These are phyloP conservation scores for Ganaspis sp. DNA, from an alignment of 1,140 invertebrate genomes.

Conservation along the genomic window DNA sequence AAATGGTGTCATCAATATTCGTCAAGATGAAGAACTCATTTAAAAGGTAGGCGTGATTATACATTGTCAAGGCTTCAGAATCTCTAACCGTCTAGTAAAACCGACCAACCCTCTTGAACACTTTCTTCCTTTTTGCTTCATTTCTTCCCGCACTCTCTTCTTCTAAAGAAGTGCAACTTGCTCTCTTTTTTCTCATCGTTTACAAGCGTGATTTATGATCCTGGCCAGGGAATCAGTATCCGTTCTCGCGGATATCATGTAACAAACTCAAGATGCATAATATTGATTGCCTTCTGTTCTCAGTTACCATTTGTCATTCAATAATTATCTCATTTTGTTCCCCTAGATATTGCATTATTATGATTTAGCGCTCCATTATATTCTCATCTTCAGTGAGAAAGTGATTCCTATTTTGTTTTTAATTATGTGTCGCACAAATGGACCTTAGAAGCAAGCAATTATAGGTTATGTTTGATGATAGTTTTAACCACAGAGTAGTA, in stretches of 20 bases:
- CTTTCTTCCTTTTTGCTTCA: not conserved
- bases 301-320: not conserved
- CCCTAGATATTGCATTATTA: not conserved
- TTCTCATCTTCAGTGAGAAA: no score
- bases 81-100: not conserved
- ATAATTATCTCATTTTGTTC: not conserved
- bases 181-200: not conserved
- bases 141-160: not conserved
- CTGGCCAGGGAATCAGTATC: not conserved
- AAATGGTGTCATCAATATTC: slow-evolving; percentile 17
- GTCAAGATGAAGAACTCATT: not conserved
- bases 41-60: slow-evolving; percentile 11
- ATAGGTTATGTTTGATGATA: no score
- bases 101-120: not conserved
- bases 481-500: no score
- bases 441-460: no score
- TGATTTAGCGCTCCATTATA: no score
- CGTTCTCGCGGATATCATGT: not conserved
- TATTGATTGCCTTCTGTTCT: not conserved
- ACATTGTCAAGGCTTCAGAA: not conserved
- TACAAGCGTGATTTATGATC: not conserved
- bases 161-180: not conserved
- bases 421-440: no score
- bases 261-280: slow-evolving; percentile 1
- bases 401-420: no score